phyloP scores from a whole-genome alignment of 2,113 vertebrate genomes.

The Romanogobio albipinnatus region DNA sequence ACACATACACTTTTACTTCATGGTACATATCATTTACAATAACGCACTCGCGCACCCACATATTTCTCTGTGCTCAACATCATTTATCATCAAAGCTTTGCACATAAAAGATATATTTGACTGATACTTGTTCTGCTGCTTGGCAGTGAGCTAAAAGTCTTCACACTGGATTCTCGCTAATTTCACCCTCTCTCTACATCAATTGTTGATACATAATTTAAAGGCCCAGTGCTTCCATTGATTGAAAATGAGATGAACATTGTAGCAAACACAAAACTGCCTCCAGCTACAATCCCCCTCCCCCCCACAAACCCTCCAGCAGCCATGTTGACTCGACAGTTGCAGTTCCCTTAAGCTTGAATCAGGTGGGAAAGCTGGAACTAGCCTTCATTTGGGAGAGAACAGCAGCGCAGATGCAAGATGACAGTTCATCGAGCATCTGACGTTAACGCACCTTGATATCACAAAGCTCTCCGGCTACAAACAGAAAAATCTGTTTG shows the following conservation, averaged over 20 bases:
- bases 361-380: constrained; percentile 41
- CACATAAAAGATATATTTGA: constrained; percentile 40
- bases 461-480: constrained; percentile 49
- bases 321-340: constrained; percentile 51
- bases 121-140: constrained; percentile 38
- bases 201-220: constrained; percentile 58
- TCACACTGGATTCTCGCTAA: constrained; percentile 43
- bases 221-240: constrained; percentile 50
- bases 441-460: constrained; percentile 69
- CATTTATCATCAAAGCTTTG: constrained; percentile 39
- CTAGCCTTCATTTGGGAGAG: constrained; percentile 24
- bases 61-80: constrained; percentile 19
- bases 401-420: constrained; percentile 36
- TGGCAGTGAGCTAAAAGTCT: constrained; percentile 42
- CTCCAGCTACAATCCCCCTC: constrained; percentile 38
- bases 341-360: constrained; percentile 38
- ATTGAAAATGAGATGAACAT: constrained; percentile 53
- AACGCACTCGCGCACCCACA: constrained; percentile 7
- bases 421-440: constrained; percentile 57
- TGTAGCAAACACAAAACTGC: constrained; percentile 47
- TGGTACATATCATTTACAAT: constrained; percentile 26
- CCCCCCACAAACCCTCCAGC: constrained; percentile 34
- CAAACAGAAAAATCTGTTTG: constrained; percentile 61
- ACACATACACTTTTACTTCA: background rate
- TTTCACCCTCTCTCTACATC: constrained; percentile 43